Evolutionary conservation across 1,140 invertebrate genomes (phyloP).

Genomic region (Drosophila parabipectinata): DNA sequence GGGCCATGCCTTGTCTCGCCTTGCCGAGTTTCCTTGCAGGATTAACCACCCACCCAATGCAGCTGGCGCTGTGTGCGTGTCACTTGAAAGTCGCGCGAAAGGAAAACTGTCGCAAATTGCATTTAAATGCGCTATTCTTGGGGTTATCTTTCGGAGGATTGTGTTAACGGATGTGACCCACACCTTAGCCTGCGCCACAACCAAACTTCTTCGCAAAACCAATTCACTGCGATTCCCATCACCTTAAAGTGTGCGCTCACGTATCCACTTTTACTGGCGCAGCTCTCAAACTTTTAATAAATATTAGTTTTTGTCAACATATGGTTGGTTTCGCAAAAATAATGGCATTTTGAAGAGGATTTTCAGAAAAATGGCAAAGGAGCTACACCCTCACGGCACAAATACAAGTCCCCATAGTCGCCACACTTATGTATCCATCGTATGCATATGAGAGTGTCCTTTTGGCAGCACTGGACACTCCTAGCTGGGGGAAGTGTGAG

Average conservation of each 20-base stretch:
- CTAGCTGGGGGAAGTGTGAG: not conserved
- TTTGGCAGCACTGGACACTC: not conserved
- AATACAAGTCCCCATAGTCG: too few relatives aligned
- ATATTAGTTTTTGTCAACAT: too few relatives aligned
- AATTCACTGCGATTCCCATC: slow-evolving; percentile 39
- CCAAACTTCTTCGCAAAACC: slow-evolving; percentile 37
- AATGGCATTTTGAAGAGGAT: not conserved
- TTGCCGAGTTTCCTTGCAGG: not conserved
- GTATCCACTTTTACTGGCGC: slow-evolving; percentile 2
- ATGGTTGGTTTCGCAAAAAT: too few relatives aligned
- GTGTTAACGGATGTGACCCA: slow-evolving; percentile 25
- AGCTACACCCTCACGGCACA: too few relatives aligned
- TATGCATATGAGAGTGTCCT: not conserved
- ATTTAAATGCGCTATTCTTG: slow-evolving; percentile 68
- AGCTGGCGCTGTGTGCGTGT: slow-evolving; percentile 43
- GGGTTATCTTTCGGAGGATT: slow-evolving; percentile 53
- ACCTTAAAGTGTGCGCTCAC: slow-evolving; percentile 23
- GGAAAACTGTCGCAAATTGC: slow-evolving; percentile 71
- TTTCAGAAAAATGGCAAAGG: too few relatives aligned
- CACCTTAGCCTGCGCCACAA: slow-evolving; percentile 1
- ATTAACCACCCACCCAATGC: not conserved
- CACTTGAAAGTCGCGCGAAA: slow-evolving; percentile 62
- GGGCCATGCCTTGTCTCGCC: slow-evolving; percentile 28
- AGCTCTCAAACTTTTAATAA: too few relatives aligned
- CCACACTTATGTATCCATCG: not conserved